Conservation (phyloP, 1,140 invertebrate species). For the Himalopsyche phryganea region DNA sequence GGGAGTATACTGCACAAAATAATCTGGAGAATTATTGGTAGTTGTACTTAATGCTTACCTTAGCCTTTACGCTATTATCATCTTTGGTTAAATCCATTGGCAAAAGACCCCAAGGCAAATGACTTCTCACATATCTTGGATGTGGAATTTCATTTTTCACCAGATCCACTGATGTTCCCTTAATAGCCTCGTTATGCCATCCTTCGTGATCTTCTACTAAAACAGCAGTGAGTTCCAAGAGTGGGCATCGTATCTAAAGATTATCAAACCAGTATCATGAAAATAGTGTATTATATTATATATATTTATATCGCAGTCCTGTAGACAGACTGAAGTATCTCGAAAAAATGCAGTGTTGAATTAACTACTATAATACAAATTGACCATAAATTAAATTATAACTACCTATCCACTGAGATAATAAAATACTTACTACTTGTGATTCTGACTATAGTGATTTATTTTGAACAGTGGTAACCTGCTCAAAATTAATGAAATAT, state of each 20-base stretch:
- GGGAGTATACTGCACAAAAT: no score
- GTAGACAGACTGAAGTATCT: no score
- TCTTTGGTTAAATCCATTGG: conserved; percentile 64
- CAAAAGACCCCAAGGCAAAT: conserved; percentile 71
- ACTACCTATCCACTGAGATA: no score
- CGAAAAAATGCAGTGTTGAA: no score
- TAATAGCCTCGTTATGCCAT: conserved; percentile 50
- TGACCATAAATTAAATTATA: no score
- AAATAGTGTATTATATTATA: neutral
- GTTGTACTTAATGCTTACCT: no score
- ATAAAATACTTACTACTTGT: no score
- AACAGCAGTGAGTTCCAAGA: conserved; percentile 55
- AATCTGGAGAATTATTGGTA: no score
- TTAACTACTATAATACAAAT: no score
- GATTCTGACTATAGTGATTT: no score
- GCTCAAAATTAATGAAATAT: no score
- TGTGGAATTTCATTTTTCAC: conserved; percentile 61
- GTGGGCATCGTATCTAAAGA: conserved; percentile 49
- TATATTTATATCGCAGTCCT: conserved; percentile 1
- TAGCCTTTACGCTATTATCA: conserved; percentile 66
- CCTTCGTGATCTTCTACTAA: conserved; percentile 54
- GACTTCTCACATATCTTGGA: conserved; percentile 76
- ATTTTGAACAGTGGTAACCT: no score
- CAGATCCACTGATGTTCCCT: conserved; percentile 64
- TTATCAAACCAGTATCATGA: conserved; percentile 7